Conservation (phyloP, 2,113 vertebrate genomes). For the Corythaixoides concolor region DNA sequence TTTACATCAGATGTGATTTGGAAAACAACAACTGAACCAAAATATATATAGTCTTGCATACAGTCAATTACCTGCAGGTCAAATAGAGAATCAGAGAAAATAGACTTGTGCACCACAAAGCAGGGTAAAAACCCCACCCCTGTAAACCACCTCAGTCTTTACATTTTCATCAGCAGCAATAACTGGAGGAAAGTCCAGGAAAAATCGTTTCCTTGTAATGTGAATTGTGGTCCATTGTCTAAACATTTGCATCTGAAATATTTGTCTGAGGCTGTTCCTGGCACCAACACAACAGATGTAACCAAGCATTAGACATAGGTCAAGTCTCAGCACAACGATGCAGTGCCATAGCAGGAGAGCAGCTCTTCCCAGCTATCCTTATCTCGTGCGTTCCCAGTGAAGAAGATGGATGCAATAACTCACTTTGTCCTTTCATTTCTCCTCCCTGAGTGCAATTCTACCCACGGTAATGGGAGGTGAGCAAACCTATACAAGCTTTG, state of each 20-base stretch:
- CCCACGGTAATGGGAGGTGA: accelerated
- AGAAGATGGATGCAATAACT: not conserved
- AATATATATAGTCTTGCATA: not conserved
- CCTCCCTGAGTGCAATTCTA: not conserved
- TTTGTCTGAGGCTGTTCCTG: not conserved
- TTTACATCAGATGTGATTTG: not conserved
- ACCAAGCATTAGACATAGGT: not conserved
- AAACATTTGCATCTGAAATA: not conserved
- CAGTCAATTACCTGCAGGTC: not conserved
- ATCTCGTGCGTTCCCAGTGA: not conserved
- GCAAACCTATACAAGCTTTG: not conserved
- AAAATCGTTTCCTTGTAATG: not conserved
- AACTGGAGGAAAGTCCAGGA: not conserved
- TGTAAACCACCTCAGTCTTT: not conserved
- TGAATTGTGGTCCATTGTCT: not conserved
- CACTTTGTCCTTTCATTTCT: not conserved
- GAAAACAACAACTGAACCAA: not conserved
- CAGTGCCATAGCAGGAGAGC: not conserved
- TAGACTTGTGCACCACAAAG: not conserved
- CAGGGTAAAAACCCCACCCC: accelerated
- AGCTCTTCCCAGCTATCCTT: not conserved
- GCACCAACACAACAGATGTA: not conserved
- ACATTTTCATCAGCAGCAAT: not conserved
- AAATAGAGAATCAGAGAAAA: not conserved
- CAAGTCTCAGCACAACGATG: not conserved